phyloP scores from a whole-genome alignment of 2,888 invertebrate species.

The Protonemura montana region DNA sequence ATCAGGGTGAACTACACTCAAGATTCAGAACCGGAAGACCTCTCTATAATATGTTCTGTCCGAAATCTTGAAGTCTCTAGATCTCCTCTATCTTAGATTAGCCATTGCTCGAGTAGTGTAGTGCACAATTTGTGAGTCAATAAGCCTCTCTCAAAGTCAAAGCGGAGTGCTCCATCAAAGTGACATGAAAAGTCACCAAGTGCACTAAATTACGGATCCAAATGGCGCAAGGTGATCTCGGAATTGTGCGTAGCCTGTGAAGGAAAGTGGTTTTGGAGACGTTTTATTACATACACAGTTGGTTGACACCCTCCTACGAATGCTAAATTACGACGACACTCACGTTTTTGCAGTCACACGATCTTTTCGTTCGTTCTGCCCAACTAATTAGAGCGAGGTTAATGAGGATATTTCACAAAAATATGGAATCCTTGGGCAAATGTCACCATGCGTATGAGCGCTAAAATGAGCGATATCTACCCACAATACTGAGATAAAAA shows the following conservation, averaged over 20 bases:
- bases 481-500: neutral
- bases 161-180: neutral
- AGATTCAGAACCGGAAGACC: too few relatives aligned
- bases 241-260: neutral
- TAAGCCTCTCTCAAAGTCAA: neutral
- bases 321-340: neutral
- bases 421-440: neutral
- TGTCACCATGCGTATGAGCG: neutral
- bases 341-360: neutral
- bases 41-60: too few relatives aligned
- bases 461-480: neutral
- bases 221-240: neutral
- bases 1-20: too few relatives aligned
- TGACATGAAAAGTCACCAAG: neutral
- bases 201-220: neutral
- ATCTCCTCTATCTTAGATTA: too few relatives aligned
- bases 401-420: slow-evolving; percentile 1
- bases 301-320: neutral
- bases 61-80: too few relatives aligned
- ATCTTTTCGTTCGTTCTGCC: neutral
- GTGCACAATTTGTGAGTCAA: neutral
- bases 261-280: neutral
- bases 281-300: neutral
- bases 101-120: neutral
- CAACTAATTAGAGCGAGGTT: neutral